Percentiles rank a stretch among this genome's conserved stretches.
Evolutionary conservation across 2,888 invertebrate genomes (phyloP).

Genomic region (Oxycera nigricornis): DNA sequence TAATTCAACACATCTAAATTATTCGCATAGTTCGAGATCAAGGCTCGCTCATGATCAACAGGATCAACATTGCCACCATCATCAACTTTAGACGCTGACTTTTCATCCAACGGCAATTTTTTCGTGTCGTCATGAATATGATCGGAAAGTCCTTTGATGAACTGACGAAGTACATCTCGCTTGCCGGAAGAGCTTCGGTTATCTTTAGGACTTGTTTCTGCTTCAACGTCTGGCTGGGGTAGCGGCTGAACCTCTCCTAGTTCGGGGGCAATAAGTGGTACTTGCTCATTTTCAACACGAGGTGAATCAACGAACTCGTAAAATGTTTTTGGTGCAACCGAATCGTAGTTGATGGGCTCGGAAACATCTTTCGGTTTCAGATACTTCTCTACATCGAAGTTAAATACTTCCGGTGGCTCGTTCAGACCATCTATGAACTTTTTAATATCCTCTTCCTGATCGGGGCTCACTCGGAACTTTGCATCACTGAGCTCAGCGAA

Average conservation of each 20-base stretch:
- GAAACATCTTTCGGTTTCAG: constrained; percentile 42
- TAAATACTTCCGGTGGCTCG: constrained; percentile 50
- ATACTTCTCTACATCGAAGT: constrained; percentile 50
- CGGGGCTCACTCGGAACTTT: constrained; percentile 47
- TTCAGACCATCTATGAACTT: constrained; percentile 49
- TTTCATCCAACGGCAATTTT: neutral
- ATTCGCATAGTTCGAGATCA: constrained; percentile 14
- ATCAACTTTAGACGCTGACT: neutral
- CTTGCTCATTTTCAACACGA: constrained; percentile 43
- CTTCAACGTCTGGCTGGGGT: neutral
- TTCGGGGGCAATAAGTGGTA: constrained; percentile 43
- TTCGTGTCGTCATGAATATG: neutral
- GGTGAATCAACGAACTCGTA: constrained; percentile 48
- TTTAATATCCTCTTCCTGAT: constrained; percentile 49
- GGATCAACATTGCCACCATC: neutral
- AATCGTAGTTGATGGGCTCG: constrained; percentile 35
- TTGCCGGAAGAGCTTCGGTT: constrained; percentile 30
- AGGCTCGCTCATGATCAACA: neutral
- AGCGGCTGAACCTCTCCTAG: neutral
- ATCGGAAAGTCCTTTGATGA: constrained; percentile 49
- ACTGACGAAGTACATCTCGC: constrained; percentile 48
- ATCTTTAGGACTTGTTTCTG: neutral
- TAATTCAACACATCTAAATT: constrained; percentile 43
- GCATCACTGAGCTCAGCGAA: constrained; percentile 48
- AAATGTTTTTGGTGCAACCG: constrained; percentile 42